These are phyloP conservation scores for Lamellibrachia columna DNA, from an alignment of 2,888 invertebrate genomes.

Conservation along the genomic window DNA sequence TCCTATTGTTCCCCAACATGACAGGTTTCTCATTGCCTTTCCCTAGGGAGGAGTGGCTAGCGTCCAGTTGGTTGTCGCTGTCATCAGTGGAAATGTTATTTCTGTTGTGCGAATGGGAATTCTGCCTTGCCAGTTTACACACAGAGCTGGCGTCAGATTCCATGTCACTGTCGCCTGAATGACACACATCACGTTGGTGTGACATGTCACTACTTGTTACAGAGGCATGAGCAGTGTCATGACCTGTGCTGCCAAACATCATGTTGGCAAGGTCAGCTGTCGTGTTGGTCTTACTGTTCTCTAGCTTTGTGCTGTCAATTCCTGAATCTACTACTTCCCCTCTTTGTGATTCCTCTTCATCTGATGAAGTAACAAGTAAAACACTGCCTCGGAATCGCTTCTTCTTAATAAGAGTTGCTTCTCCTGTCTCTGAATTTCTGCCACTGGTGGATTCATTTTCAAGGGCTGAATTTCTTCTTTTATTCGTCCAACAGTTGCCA, in stretches of 20 bases:
- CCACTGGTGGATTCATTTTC: background rate
- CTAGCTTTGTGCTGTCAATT: background rate
- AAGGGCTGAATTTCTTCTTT: background rate
- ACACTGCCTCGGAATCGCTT: background rate
- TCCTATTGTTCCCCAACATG: background rate
- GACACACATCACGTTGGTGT: background rate
- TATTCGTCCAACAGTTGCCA: background rate
- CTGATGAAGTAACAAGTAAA: background rate
- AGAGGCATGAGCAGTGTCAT: background rate
- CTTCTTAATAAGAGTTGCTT: background rate
- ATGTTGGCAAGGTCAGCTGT: background rate
- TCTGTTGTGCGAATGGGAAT: background rate
- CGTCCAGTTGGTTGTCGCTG: background rate
- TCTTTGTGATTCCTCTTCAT: background rate
- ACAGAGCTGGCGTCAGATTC: background rate
- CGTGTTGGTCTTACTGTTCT: conserved; percentile 2
- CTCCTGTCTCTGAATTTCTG: background rate
- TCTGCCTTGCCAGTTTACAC: background rate
- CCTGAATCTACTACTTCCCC: background rate
- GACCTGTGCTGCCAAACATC: background rate
- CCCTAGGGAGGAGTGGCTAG: background rate
- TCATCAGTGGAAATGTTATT: background rate
- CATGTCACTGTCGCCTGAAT: background rate
- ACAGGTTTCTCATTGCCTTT: background rate
- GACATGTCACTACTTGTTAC: background rate